phyloP scores from a whole-genome alignment of 2,797 vertebrate genomes.

The Sebastes vulpes region DNA sequence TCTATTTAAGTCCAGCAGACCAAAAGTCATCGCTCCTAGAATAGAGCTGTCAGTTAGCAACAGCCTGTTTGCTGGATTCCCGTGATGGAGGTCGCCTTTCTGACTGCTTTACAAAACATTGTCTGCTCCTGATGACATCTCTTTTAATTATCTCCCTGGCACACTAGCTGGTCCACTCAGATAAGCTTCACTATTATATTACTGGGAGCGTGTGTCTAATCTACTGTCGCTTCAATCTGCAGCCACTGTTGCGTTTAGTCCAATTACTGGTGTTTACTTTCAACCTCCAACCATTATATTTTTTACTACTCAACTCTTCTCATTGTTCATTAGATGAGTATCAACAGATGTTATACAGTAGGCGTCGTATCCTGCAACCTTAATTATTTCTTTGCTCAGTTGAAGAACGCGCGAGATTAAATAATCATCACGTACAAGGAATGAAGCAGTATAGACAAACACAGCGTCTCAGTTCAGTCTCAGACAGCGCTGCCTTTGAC shows the following conservation, averaged over 20 bases:
- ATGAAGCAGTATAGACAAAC: not conserved
- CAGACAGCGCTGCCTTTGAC: conserved; percentile 45
- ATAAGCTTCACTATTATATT: conserved; percentile 78
- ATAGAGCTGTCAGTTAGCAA: conserved; percentile 73
- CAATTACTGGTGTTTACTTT: conserved; percentile 73
- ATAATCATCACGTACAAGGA: not conserved
- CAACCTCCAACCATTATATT: conserved; percentile 39
- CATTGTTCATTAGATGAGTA: conserved; percentile 17
- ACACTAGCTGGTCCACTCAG: conserved; percentile 63
- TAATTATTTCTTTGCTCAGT: not conserved
- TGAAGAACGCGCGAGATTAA: not conserved
- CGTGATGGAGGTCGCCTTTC: conserved; percentile 53
- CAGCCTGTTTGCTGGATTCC: conserved; percentile 56
- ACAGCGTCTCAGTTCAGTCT: conserved; percentile 26
- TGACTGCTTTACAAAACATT: conserved; percentile 17
- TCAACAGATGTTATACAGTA: not conserved
- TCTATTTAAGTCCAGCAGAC: conserved; percentile 67
- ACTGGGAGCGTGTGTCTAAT: conserved; percentile 54
- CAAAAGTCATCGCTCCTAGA: conserved; percentile 71
- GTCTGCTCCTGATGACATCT: conserved; percentile 64
- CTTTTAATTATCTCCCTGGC: conserved; percentile 79
- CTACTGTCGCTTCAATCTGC: conserved; percentile 59
- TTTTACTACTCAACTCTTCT: not conserved
- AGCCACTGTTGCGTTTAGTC: conserved; percentile 52
- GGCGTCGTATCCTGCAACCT: not conserved